Evolutionary conservation across 2,797 vertebrate species (phyloP), one percentile per base, ranked within the genome.

Genomic region (Gallirallus australis): DNA sequence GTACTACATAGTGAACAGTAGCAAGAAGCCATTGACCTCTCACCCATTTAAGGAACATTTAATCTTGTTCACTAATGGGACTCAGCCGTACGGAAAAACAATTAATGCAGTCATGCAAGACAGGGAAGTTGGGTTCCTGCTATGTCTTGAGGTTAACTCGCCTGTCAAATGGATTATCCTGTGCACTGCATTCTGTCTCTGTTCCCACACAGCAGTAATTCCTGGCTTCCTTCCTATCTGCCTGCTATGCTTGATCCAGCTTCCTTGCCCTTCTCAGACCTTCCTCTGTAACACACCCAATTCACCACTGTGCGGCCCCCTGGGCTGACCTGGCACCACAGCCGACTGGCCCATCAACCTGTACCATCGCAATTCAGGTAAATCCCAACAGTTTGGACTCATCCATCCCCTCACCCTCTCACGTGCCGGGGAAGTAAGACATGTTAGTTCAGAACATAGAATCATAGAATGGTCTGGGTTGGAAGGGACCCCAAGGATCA

Each of bases 321-420:
- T 15, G 30, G 10, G n/a, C 1, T 78, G 56, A 60, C 33, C 28
- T 33, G 65, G 40, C 65, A 88, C 23, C 28, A 66, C 19, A 53
- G 28, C 16, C 47, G 76, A 11, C 19, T 1, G n/a, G 19, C 7
- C 1, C 5, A 54, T 18, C 14, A 39, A 33, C 3, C 0, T 0
- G 11, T 18, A 56, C 12, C 7, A 15, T 27, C 13, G 18, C 7
- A 3, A 47, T 12, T 53, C 35, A 56, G 56, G 39, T 27, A 77
- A 89, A 85, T 33, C 39, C 35, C 64, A 90, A 35, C 4, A 65
- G 17, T 65, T 18, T 4, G 7, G 25, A 47, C 21, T 35, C 28
- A 28, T 15, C 25, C 12, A 13, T 16, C 42, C 47, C 27, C 6
- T 60, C 72, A 54, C 39, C 37, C 37, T 31, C 45, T 16, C 12